A percentile compares a stretch with the other conserved stretches of the same genome.
Evolutionary conservation across 2,797 vertebrate genomes (phyloP).

Genomic region (Odontamblyopus lacepedii): DNA sequence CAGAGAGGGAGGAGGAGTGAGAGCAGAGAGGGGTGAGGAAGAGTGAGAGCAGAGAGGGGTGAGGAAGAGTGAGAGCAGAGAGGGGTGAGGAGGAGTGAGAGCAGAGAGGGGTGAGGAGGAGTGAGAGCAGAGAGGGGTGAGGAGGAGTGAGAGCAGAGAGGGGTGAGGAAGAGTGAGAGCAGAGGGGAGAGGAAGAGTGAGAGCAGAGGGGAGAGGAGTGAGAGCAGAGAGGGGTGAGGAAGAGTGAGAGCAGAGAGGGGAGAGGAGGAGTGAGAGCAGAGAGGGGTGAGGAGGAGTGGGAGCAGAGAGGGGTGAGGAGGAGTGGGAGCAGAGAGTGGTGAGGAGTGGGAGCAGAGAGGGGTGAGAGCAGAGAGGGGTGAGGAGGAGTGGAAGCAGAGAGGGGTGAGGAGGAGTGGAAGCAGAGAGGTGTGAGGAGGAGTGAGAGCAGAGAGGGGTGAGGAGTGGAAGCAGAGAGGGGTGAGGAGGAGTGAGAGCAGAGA

Average conservation of each 20-base stretch:
- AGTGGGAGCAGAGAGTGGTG: constrained; percentile 12
- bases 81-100: too few species aligned
- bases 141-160: neutral
- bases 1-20: too few species aligned
- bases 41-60: constrained; percentile 8
- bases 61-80: constrained; percentile 23
- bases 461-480: too few species aligned
- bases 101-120: constrained; percentile 1
- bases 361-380: neutral
- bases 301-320: neutral
- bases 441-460: neutral
- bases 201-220: neutral
- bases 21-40: neutral
- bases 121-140: constrained; percentile 11
- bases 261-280: constrained; percentile 27
- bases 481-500: constrained; percentile 7
- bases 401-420: constrained; percentile 7
- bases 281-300: too few species aligned
- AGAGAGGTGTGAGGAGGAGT: constrained; percentile 3
- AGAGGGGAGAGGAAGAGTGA: constrained; percentile 30
- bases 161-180: constrained; percentile 6
- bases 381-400: constrained; percentile 8
- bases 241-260: constrained; percentile 9
- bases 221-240: neutral
- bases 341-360: constrained; percentile 16